Evolutionary conservation across 2,797 vertebrate genomes (phyloP), one percentile per base, ranked within the genome.

Genomic region (Mastacembelus armatus): DNA sequence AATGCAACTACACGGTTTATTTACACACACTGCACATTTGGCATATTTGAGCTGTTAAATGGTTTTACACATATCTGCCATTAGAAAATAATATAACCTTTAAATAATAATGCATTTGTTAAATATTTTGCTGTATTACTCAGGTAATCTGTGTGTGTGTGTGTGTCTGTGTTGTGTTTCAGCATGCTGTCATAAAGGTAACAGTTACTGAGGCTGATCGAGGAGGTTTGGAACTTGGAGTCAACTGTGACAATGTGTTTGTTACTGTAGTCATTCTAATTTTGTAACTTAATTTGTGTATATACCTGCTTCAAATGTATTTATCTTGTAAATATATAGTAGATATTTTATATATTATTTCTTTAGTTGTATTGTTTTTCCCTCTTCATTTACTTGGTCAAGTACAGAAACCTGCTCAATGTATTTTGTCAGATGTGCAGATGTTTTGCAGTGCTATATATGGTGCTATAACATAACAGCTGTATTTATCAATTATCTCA

Each of bases 21-120:
- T 74, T 67, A 76, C 60, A 66, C 60, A 66, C 45, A 60, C 42
- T 15, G 52, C 11, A 43, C 21, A 30, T 52, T 60, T 47, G 14
- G 11, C 10, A 38, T 62, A 45, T 52, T 57, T 18, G 16, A 22
- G 21, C 22, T 57, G 12, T 35, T 61, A n/a, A n/a, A n/a, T n/a
- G n/a, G n/a, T n/a, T n/a, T n/a, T n/a, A n/a, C n/a, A n/a, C n/a
- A n/a, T n/a, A n/a, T n/a, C n/a, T n/a, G n/a, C n/a, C n/a, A 2
- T n/a, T 18, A 24, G 5, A 63, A 24, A 56, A 48, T 15, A 4
- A 12, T 4, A 10, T 33, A 15, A 24, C 1, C 49, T 19, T 19
- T 40, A 21, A 1, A 26, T 33, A 7, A 54, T 15, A 19, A 3
- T 12, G 1, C 54, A 11, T 54, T 71, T 67, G 9, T 56, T 12